Percentiles rank a stretch among this genome's conserved stretches.
Evolutionary conservation across 2,113 vertebrate species (phyloP).

Genomic region (Erythrocercus mccallii): DNA sequence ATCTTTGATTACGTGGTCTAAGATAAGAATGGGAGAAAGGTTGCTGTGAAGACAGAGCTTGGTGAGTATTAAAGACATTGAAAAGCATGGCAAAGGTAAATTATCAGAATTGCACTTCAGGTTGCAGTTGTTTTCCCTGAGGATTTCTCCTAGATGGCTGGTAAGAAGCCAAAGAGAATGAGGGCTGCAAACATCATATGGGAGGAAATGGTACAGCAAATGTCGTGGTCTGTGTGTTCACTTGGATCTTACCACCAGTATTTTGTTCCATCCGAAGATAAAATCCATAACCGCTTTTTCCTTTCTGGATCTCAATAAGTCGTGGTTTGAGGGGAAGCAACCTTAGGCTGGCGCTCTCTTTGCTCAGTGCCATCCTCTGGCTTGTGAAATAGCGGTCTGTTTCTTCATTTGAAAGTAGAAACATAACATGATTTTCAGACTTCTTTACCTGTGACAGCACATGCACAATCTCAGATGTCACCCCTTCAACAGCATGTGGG

Average conservation of each 20-base stretch:
- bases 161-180: not conserved
- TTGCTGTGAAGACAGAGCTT: not conserved
- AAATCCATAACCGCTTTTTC: conserved; percentile 84
- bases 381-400: conserved; percentile 73
- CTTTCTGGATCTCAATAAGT: conserved; percentile 76
- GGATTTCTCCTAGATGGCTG: not conserved
- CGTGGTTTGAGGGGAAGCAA: conserved; percentile 82
- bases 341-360: conserved; percentile 72
- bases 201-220: not conserved
- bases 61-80: not conserved
- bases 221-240: not conserved
- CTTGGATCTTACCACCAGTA: conserved; percentile 61
- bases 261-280: conserved; percentile 74
- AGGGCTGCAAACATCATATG: not conserved
- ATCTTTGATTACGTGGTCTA: conserved; percentile 84
- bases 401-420: conserved; percentile 84
- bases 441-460: conserved; percentile 75
- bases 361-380: conserved; percentile 64
- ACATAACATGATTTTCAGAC: conserved; percentile 74
- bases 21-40: not conserved
- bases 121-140: not conserved
- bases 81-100: not conserved
- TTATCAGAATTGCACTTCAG: not conserved
- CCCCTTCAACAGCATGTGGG: not conserved
- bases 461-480: not conserved